Base-by-base conservation (phyloP, 2,888 invertebrate genomes). In the Mechanitis messenoides region DNA sequence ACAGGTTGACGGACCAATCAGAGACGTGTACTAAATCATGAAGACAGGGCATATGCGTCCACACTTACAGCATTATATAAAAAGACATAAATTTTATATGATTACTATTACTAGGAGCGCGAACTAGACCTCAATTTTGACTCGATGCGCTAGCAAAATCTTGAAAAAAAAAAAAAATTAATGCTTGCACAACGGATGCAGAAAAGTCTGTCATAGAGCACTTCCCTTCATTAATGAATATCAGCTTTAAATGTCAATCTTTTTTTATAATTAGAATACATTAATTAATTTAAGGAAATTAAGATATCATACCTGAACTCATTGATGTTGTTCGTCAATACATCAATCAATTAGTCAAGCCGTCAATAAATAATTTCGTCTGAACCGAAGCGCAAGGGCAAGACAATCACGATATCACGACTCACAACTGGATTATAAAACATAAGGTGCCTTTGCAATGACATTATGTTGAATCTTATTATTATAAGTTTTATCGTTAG, bases 1-100 rank as follows among this genome's bases (percentile, higher is more conserved):
- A 72, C 77, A 78, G 77, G 78, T 80, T 81, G 79, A 80, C 74
- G 79, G 75, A 74, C 80, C 78, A 81, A 82, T 83, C 80, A 78
- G 75, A 74, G 75, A 73, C 71, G 75, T 73, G 73, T 71, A 69
- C 72, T 71, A 72, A 71, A 72, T 66, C 62, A 68, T 69, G 74
- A 71, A 73, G 74, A 75, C 68, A 72, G 58, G 68, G 57, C 59
- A 54, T 64, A 73, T 61, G 62, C 53, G 20, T 20, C 20, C 20
- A 69, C 64, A 66, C 65, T 55, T 46, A 53, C 53, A 42, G 35
- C 59, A 64, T 56, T 62, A 61, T 59, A 64, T 9, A 70, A 65
- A 64, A 72, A 69, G 78, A 79, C 28, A 28, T 6, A 9, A 50
- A 6, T 50, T 31, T 46, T 45, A n/a, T 45, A 3, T 47, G 6